Percentiles rank a stretch among this genome's conserved stretches.
Evolutionary conservation across 1,140 invertebrate genomes (phyloP).

Genomic region (Brachionus koreanus): DNA sequence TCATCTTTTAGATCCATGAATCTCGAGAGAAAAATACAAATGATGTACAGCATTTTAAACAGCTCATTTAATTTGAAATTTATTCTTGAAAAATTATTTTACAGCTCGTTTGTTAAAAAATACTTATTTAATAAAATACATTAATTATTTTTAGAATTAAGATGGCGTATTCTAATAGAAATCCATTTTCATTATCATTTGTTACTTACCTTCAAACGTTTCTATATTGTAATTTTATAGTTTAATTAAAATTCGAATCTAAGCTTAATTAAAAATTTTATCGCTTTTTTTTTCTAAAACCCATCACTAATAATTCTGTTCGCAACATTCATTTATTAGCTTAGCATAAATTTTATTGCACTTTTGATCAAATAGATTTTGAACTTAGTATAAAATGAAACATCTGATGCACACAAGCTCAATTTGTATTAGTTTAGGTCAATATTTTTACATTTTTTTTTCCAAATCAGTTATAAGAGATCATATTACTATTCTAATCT

Average conservation of each 20-base stretch:
- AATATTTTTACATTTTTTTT: not conserved
- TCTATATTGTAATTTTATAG: not conserved
- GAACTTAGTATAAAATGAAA: not conserved
- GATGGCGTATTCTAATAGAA: not conserved
- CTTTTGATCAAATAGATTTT: not conserved
- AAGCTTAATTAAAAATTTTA: slow-evolving; percentile 6
- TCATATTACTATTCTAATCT: not conserved
- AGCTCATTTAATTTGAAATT: not conserved
- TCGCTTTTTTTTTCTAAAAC: not conserved
- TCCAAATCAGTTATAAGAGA: not conserved
- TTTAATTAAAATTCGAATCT: not conserved
- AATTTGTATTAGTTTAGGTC: not conserved
- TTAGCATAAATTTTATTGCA: not conserved
- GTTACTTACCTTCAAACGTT: not conserved
- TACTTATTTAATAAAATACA: not conserved
- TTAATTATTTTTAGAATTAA: not conserved
- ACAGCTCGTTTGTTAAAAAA: not conserved
- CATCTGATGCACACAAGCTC: not conserved
- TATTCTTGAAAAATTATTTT: not conserved
- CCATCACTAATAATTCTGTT: not conserved
- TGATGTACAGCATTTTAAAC: not conserved
- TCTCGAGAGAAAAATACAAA: not conserved
- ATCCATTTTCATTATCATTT: not conserved
- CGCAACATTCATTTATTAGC: not conserved
- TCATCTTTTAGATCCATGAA: not conserved